Evolutionary conservation across 2,888 invertebrate species (phyloP), one percentile per base, ranked within the genome.

Genomic region (Syrphus vitripennis): DNA sequence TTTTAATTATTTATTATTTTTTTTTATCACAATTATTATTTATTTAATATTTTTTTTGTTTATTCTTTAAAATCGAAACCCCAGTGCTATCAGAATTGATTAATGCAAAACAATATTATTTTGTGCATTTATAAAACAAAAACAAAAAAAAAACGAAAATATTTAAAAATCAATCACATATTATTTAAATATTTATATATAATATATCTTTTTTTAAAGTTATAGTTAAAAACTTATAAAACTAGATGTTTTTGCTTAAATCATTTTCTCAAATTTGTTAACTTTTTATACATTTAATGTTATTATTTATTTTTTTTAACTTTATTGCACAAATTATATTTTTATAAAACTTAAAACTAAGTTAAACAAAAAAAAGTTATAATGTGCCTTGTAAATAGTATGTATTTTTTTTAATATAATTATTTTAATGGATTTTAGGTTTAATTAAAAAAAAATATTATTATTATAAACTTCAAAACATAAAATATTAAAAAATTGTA

Each of bases 261-360:
- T 84, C 79, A 84, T 71, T 89, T 90, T 89, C 89, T 89, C 90
- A 90, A 89, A 88, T 88, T 88, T 12, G 88, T 89, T 89, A 90
- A 90, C 5, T 16, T 57, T 69, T 16, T 37, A 55, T 71, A 31
- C 63, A 82, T 16, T 53, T 75, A 55, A 63, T 24, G n/a, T 29
- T 75, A 75, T 83, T 79, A 24, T 78, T 10, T 67, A 14, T 72
- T 6, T 67, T 26, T 53, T 76, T 26, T 70, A 45, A 70, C n/a
- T 59, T 53, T 80, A 80, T 84, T 80, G 80, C 80, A 84, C 80
- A 72, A 72, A 70, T 84, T 79, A 61, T 12, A 29, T 26, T 45
- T 55, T 45, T 55, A 61, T 48, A 40, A 65, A 70, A 70, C 69
- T 75, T 72, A 80, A 26, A 57, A 71, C 53, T 72, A 69, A 61